phyloP scores from a whole-genome alignment of 2,888 invertebrate species.

The Andrena dorsata region DNA sequence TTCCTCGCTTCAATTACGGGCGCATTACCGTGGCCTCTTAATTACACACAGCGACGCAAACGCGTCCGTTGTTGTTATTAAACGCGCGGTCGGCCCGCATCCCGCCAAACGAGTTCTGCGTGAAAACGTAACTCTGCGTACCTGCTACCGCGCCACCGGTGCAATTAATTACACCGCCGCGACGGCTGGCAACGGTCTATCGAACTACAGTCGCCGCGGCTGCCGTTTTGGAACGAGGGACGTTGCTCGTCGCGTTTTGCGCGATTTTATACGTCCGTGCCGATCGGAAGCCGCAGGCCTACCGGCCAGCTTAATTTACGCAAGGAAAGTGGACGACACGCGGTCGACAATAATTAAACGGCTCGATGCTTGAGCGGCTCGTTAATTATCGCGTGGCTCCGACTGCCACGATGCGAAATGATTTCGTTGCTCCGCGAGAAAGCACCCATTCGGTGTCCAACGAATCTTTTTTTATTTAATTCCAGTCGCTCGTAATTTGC shows the following conservation, averaged over 20 bases:
- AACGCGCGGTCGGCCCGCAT: slow-evolving; percentile 19
- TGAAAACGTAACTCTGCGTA: slow-evolving; percentile 50
- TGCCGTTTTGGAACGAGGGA: slow-evolving; percentile 21
- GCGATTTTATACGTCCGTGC: slow-evolving; percentile 15
- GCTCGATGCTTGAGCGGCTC: background rate
- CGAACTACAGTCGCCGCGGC: slow-evolving; percentile 10
- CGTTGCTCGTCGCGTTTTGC: slow-evolving; percentile 8
- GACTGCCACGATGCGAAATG: slow-evolving; percentile 14
- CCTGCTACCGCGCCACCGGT: slow-evolving; percentile 44
- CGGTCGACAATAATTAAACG: slow-evolving; percentile 41
- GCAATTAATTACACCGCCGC: slow-evolving; percentile 60
- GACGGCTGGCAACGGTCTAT: slow-evolving; percentile 36
- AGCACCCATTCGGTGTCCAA: slow-evolving; percentile 23
- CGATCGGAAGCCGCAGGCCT: slow-evolving; percentile 8
- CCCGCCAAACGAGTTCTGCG: slow-evolving; percentile 56
- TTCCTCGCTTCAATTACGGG: slow-evolving; percentile 19
- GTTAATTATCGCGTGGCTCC: slow-evolving; percentile 35
- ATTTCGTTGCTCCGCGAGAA: slow-evolving; percentile 37
- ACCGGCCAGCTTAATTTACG: slow-evolving; percentile 30
- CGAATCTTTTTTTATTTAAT: too few relatives aligned
- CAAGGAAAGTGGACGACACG: slow-evolving; percentile 43
- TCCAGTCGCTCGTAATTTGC: too few relatives aligned
- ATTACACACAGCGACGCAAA: slow-evolving; percentile 2
- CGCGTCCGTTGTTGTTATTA: slow-evolving; percentile 29
- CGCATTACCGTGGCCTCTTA: slow-evolving; percentile 23